Evolutionary conservation across 2,113 vertebrate species (phyloP).

Genomic region (Dendropsophus ebraccatus): DNA sequence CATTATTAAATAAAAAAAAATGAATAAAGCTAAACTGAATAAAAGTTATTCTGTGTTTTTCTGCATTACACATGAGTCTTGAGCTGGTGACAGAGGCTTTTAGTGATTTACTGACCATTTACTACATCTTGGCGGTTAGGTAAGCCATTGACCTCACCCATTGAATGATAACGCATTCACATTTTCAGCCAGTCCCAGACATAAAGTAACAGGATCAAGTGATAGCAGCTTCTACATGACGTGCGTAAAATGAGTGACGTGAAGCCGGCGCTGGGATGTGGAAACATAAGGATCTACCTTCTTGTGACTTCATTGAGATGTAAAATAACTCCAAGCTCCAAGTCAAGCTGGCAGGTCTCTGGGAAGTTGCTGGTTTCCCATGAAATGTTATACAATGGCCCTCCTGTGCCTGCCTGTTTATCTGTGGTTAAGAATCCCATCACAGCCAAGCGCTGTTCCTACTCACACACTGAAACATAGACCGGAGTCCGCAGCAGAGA

Average conservation of each 20-base stretch:
- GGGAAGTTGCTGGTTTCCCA: slow-evolving; percentile 38
- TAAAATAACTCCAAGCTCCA: not conserved
- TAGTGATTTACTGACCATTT: not conserved
- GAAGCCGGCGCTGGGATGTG: not conserved
- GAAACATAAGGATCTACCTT: slow-evolving; percentile 16
- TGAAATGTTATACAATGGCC: slow-evolving; percentile 45
- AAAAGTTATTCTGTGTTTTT: not conserved
- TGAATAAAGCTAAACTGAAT: not conserved
- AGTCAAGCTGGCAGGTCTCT: slow-evolving; percentile 11
- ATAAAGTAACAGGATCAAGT: not conserved
- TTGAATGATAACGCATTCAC: not conserved
- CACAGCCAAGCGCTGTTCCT: slow-evolving; percentile 36
- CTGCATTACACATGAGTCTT: not conserved
- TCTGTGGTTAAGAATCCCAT: slow-evolving; percentile 28
- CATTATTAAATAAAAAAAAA: not conserved
- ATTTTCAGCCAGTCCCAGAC: not conserved
- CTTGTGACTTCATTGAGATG: slow-evolving; percentile 35
- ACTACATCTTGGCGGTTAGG: not conserved
- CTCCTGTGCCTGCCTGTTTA: slow-evolving; percentile 39
- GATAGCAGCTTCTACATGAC: not conserved
- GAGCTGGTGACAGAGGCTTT: not conserved
- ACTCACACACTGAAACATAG: not conserved
- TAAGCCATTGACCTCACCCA: not conserved
- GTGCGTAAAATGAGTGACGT: not conserved
- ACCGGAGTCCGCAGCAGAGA: not conserved